Percentiles rank a stretch among this genome's conserved stretches.
Conservation (phyloP, 92 coral and sea anemone genomes). For the Porites lobata region DNA sequence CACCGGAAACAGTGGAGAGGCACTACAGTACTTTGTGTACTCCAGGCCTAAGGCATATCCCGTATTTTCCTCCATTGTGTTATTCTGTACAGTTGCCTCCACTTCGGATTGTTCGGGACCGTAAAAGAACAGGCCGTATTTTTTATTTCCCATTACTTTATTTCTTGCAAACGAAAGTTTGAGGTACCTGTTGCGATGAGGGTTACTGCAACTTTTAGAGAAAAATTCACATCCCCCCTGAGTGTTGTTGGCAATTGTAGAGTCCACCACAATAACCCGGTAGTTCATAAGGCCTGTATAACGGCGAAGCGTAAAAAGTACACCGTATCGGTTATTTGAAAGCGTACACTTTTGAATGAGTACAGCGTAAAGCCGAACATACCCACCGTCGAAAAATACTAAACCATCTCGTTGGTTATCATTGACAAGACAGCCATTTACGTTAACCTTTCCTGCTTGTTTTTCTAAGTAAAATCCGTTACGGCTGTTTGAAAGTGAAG, state of each 20-base stretch:
- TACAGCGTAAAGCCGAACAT: slow-evolving; percentile 14
- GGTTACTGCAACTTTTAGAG: background rate
- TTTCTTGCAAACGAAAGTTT: slow-evolving; percentile 32
- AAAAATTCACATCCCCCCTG: slow-evolving; percentile 8
- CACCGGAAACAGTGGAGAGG: background rate
- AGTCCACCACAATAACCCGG: background rate
- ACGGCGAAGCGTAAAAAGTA: background rate
- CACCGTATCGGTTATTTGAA: slow-evolving; percentile 13
- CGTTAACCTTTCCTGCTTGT: slow-evolving; percentile 3
- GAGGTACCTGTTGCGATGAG: background rate
- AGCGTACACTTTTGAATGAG: slow-evolving; percentile 20
- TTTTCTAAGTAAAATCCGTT: background rate
- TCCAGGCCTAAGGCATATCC: slow-evolving; percentile 4
- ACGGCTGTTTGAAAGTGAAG: background rate
- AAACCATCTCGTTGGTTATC: slow-evolving; percentile 11
- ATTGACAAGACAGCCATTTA: background rate
- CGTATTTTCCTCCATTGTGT: slow-evolving; percentile 11
- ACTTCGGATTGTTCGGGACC: slow-evolving; percentile 28
- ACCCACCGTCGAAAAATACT: background rate
- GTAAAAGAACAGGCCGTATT: slow-evolving; percentile 13
- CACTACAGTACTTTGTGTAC: background rate
- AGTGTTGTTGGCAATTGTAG: slow-evolving; percentile 33
- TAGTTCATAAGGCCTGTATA: background rate
- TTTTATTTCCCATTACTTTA: slow-evolving; percentile 12
- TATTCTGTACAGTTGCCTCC: slow-evolving; percentile 8